These are phyloP conservation scores for Eubasilissa splendida DNA, from an alignment of 2,888 invertebrate genomes.

Conservation along the genomic window DNA sequence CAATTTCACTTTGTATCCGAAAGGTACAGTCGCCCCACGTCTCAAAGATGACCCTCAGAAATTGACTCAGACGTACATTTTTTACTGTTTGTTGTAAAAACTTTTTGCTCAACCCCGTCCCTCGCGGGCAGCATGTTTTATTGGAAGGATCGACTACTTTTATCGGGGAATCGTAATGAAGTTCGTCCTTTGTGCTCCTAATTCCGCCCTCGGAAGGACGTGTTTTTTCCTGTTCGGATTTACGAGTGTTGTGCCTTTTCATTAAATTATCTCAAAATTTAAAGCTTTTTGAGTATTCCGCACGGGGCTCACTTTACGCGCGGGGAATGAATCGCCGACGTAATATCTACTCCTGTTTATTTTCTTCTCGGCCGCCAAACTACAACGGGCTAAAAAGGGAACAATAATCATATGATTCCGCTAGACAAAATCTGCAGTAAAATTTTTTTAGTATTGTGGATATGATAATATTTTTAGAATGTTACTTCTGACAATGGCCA, in stretches of 20 bases:
- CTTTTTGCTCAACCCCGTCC: not conserved
- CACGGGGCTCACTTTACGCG: not conserved
- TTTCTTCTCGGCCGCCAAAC: not conserved
- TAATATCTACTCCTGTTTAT: not conserved
- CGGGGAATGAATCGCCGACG: not conserved
- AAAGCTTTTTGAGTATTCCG: not conserved
- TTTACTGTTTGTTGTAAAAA: conserved; percentile 25
- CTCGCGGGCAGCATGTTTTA: conserved; percentile 19
- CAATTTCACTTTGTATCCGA: too few relatives aligned
- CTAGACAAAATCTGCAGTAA: too few relatives aligned
- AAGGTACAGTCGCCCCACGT: not conserved
- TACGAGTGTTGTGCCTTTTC: conserved; percentile 20
- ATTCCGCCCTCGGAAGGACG: conserved; percentile 7
- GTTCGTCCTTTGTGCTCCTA: conserved; percentile 21
- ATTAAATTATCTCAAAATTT: conserved; percentile 28
- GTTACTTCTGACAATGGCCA: too few relatives aligned
- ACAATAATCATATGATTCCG: too few relatives aligned
- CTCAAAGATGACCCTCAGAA: conserved; percentile 18
- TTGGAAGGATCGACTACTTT: conserved; percentile 18
- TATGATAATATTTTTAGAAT: too few relatives aligned
- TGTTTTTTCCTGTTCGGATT: conserved; percentile 5
- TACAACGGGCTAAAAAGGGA: too few relatives aligned
- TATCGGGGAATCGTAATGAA: conserved; percentile 28
- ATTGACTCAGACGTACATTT: conserved; percentile 21
- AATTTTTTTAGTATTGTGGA: too few relatives aligned